These are phyloP conservation scores for Alligator sinensis DNA, from an alignment of 2,113 vertebrate genomes.

Conservation along the genomic window DNA sequence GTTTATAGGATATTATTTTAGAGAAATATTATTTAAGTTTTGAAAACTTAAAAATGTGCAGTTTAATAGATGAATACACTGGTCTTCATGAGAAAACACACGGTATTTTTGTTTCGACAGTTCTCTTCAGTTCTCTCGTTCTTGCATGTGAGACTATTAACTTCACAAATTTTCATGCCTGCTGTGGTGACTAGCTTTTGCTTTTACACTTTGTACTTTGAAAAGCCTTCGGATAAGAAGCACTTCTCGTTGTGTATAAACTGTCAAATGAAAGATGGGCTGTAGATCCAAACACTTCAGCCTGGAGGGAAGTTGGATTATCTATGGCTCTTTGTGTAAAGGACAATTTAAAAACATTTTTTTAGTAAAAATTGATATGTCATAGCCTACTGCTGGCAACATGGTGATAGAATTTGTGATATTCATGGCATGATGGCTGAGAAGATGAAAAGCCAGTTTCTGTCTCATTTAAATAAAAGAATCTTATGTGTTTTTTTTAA, in stretches of 20 bases:
- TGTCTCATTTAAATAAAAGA: rapidly evolving
- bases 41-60: background rate
- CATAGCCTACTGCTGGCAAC: background rate
- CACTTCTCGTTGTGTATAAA: background rate
- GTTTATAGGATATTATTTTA: background rate
- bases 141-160: background rate
- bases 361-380: rapidly evolving
- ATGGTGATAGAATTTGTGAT: rapidly evolving
- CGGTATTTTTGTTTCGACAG: background rate
- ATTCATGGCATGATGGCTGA: rapidly evolving
- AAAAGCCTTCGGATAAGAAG: background rate
- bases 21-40: background rate
- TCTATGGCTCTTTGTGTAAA: background rate
- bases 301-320: background rate
- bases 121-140: background rate
- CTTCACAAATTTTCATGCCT: background rate
- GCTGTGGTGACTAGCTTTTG: background rate
- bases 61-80: background rate
- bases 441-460: background rate
- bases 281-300: background rate
- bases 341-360: background rate
- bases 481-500: rapidly evolving
- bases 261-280: background rate
- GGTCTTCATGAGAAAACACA: background rate
- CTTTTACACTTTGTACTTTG: background rate